Base-by-base conservation (phyloP, 2,113 vertebrate genomes). In the Stercorarius parasiticus region DNA sequence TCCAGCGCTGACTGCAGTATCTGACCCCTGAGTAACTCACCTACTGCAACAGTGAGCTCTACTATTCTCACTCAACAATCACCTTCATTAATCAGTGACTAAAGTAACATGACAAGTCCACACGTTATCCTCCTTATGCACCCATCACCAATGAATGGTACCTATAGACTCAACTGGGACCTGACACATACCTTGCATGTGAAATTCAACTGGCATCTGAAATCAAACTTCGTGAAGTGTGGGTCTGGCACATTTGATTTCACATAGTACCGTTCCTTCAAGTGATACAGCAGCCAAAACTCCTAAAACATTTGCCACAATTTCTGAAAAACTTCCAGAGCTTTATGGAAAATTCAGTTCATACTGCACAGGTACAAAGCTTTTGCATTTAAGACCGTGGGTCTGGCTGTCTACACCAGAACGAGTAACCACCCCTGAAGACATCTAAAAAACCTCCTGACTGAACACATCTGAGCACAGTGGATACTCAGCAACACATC, bases 101-200 rank as follows among this genome's bases (percentile, higher is more conserved):
- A 38, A 11, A 36, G 25, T 22, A 12, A 65, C 3, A 1, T 1
- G 25, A 23, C 34, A 21, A 61, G 16, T 18, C 13, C 49, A 64
- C 25, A 12, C 0, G 0, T 52, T 16, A 67, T 17, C 50, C 65
- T 84, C 36, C 49, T 25, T 4, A 5, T 0, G 6, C 29, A 50
- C 47, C 25, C 64, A 70, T 20, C 43, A 40, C 20, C 59, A 20
- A 6, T 1, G 21, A 55, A 21, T 0, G 22, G 26, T 19, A 38
- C 19, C 25, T 29, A 21, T 2, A 40, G 47, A 30, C 36, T 23
- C 55, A 20, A 21, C 8, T 40, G 53, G 53, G 38, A 66, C 32
- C 65, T 49, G 7, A 11, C 25, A 50, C 23, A 19, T 2, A 64
- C 25, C 9, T 19, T 23, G 15, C 4, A 2, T 0, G 0, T 34